Conservation (phyloP, 2,113 vertebrate species). For the Python bivittatus region DNA sequence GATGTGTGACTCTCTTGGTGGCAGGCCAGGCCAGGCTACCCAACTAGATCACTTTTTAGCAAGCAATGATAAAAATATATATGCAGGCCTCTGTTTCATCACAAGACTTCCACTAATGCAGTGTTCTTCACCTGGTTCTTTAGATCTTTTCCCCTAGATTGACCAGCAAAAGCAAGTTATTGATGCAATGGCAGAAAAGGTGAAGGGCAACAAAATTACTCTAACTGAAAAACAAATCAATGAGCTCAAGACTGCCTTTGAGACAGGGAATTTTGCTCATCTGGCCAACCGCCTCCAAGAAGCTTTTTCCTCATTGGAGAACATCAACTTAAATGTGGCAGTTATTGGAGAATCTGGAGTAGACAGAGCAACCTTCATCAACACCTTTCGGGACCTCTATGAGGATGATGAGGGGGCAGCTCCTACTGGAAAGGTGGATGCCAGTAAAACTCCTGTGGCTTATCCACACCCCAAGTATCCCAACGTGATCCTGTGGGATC, state of each 20-base stretch:
- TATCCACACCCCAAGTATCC: conserved; percentile 68
- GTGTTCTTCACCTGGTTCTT: not conserved
- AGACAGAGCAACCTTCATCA: conserved; percentile 76
- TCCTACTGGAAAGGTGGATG: conserved; percentile 64
- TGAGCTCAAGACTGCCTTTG: conserved; percentile 53
- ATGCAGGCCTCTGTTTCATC: not conserved
- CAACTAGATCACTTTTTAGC: not conserved
- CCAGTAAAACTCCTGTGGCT: conserved; percentile 54
- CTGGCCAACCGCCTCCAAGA: conserved; percentile 49
- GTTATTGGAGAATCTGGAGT: conserved; percentile 71
- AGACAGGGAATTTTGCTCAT: conserved; percentile 47
- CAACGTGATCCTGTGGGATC: conserved; percentile 73
- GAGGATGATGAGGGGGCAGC: conserved; percentile 70
- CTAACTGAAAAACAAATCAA: conserved; percentile 59
- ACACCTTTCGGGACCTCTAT: conserved; percentile 67
- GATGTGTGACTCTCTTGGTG: not conserved
- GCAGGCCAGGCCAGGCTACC: not conserved
- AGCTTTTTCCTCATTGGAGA: conserved; percentile 45
- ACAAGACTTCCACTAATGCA: not conserved
- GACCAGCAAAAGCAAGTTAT: not conserved
- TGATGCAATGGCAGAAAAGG: conserved; percentile 38
- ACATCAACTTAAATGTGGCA: conserved; percentile 64
- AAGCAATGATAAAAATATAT: not conserved
- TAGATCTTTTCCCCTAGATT: not conserved
- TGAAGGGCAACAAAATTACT: conserved; percentile 46